Base-by-base conservation (phyloP, 1,140 invertebrate genomes). In the Periplaneta americana region DNA sequence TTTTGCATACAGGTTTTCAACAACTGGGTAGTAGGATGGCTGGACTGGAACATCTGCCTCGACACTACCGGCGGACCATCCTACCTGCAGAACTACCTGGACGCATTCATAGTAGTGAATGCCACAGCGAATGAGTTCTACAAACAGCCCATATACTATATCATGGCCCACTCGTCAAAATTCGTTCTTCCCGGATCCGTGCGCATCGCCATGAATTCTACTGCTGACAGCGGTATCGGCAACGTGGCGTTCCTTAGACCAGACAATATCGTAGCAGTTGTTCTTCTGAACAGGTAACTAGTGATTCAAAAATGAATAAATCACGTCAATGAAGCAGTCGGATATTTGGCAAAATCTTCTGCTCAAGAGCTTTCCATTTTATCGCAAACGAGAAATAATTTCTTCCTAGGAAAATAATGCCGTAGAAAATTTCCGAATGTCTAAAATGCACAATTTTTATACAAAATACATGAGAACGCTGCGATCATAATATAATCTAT, bases 31-130 rank as follows among this genome's bases (percentile, higher is more conserved):
- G 93, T 90, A 86, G 89, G 91, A 0, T 93, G 91, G 91, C 88
- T 90, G 35, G 93, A 94, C 85, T 94, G 93, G 93, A 94, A 93
- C 85, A 85, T 94, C 33, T 91, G 88, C 8, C 84, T 94, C 28
- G 87, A 92, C 85, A 83, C 88, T 83, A 82, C 88, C 74, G 93
- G 92, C 79, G 92, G 92, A 17, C 92, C 92, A 15, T 93, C 91
- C 85, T 93, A 91, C 91, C 90, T 88, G 0, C 86, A 89, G 9
- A 92, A 93, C 82, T 88, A 88, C 85, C 91, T 92, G 13, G 92
- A 93, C 85, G 88, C 91, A 78, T 89, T 92, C 5, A 89, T 93
- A 76, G 89, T 93, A 82, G 90, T 93, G 0, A 90, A 92, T 85
- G 84, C 85, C 13, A 85, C 85, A 31, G 83, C 82, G 15, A 86